Base-by-base conservation (phyloP, 2,797 vertebrate species). In the Chaunax sp. region DNA sequence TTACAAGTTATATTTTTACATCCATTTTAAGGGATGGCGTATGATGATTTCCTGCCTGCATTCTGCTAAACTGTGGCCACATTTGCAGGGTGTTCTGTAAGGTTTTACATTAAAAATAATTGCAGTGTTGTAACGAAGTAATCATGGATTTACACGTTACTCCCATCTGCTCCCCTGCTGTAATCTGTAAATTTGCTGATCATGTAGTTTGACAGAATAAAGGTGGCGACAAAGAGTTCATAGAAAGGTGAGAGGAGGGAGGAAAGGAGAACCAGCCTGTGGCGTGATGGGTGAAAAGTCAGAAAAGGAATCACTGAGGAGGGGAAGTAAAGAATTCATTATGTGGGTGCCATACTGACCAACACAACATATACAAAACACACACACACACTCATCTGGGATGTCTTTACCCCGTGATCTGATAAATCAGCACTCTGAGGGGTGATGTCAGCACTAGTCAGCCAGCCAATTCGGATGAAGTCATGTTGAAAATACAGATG, bases 401-500 rank as follows among this genome's bases (percentile, higher is more conserved):
- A 40, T 41, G 15, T 43, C 26, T 70, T 28, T 12, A 38, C 20
- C 26, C 54, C 5, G 3, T 18, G 18, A 40, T 35, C 64, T 63
- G 76, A 81, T 50, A 78, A 68, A 73, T 85, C 78, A 80, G 76
- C 68, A 11, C 28, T 78, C 23, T 13, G 47, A 9, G 16, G 51
- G 54, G 9, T 85, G 82, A 82, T 78, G 76, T 87, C 84, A 83
- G 41, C 7, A 35, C 85, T 76, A 86, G 70, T 91, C 85, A 89
- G 55, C 15, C 40, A 25, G 64, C 23, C 22, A 40, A 7, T 26
- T 19, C 40, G 33, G 51, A 83, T 70, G 50, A 46, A 64, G 28
- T 62, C 44, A 33, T 57, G 49, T 52, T 18, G 12, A 19, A 64
- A 57, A 64, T 20, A 7, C 71, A 66, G 43, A 67, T 58, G 63